These are phyloP conservation scores for Cairina moschata DNA, from an alignment of 2,113 vertebrate species.

Conservation along the genomic window DNA sequence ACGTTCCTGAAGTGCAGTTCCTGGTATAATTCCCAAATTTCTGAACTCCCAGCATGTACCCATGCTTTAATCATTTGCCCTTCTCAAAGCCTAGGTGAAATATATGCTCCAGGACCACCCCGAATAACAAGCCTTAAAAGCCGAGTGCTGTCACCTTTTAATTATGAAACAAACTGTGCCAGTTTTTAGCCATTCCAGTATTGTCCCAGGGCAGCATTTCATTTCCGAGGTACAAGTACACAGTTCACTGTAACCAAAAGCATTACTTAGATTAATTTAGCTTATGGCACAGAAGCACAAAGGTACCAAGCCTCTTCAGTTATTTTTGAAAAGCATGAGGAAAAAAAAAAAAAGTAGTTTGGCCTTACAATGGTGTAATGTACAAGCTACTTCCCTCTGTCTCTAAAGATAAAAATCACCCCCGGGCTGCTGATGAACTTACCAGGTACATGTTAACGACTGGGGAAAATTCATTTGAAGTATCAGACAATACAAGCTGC, in stretches of 20 bases:
- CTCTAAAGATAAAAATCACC: constrained; percentile 41
- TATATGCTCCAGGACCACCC: not conserved
- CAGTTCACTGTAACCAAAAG: not conserved
- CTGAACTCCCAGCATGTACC: not conserved
- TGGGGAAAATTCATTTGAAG: not conserved
- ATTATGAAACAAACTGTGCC: not conserved
- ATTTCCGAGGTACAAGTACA: not conserved
- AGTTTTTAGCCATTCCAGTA: not conserved
- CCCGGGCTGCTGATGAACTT: constrained; percentile 37
- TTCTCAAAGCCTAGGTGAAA: not conserved
- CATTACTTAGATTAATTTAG: not conserved
- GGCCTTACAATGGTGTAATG: not conserved
- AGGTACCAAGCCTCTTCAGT: not conserved
- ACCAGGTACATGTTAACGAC: constrained; percentile 1
- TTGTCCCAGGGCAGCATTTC: not conserved
- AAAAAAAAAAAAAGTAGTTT: not conserved
- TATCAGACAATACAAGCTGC: not conserved
- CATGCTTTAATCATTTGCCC: not conserved
- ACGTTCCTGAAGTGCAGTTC: not conserved
- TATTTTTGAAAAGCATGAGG: not conserved
- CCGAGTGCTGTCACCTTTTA: not conserved
- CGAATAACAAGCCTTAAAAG: not conserved
- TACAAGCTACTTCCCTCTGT: constrained; percentile 44
- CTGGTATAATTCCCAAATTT: not conserved
- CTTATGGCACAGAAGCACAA: not conserved